Evolutionary conservation across 2,888 invertebrate genomes (phyloP).

Genomic region (Caenorhabditis japonica): DNA sequence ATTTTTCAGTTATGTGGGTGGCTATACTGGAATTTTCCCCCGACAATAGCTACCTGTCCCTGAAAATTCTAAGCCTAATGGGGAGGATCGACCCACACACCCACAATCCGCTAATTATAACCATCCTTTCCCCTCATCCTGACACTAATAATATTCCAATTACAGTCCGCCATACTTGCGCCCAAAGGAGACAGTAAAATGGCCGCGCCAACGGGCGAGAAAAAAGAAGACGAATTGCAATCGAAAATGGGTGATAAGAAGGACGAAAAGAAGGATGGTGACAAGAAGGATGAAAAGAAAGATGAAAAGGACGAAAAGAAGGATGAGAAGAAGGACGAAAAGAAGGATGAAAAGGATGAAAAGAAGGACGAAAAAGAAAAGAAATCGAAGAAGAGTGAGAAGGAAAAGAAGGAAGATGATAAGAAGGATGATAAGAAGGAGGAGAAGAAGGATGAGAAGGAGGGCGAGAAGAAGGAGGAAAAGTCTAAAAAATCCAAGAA

Average conservation of each 20-base stretch:
- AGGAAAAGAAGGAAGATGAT: conserved; percentile 3
- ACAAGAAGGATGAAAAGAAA: not conserved
- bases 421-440: no score
- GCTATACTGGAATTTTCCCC: no score
- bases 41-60: no score
- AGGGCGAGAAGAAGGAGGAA: no score
- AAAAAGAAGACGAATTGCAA: not conserved
- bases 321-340: conserved; percentile 3
- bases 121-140: not conserved
- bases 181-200: no score
- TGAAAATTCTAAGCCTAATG: no score
- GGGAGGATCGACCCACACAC: no score
- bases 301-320: not conserved
- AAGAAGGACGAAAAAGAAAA: conserved; percentile 10
- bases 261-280: not conserved
- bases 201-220: not conserved
- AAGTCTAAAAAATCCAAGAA: no score
- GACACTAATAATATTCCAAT: not conserved
- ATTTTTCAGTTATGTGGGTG: no score
- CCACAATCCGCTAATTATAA: not conserved
- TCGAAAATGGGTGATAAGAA: not conserved
- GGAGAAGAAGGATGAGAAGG: no score
- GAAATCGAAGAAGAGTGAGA: conserved; percentile 7
- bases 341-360: not conserved
- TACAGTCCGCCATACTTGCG: conserved; percentile 1